phyloP scores from a whole-genome alignment of 1,140 invertebrate species.

The Onthophagus taurus region DNA sequence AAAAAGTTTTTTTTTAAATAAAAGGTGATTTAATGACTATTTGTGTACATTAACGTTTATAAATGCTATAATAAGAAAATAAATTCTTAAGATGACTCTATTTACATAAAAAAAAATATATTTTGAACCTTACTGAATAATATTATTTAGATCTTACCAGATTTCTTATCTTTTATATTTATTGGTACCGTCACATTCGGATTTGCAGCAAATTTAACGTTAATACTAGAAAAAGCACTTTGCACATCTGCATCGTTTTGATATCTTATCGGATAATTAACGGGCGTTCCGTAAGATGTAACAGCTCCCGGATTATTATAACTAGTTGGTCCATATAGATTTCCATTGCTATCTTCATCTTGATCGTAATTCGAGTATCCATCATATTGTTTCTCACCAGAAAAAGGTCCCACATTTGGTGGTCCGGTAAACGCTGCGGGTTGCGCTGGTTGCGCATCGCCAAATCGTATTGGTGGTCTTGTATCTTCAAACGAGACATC shows the following conservation, averaged over 20 bases:
- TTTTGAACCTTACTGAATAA: background rate
- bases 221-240: background rate
- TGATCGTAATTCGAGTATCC: background rate
- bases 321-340: background rate
- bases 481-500: background rate
- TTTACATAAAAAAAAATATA: background rate
- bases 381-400: too few species aligned
- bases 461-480: too few species aligned
- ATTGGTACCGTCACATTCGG: too few species aligned
- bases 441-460: too few species aligned
- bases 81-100: background rate
- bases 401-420: too few species aligned
- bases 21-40: constrained; percentile 3
- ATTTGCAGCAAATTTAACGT: background rate
- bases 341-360: constrained; percentile 1
- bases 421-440: too few species aligned
- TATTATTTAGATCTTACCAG: background rate
- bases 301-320: constrained; percentile 9
- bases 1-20: too few species aligned
- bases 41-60: constrained; percentile 6
- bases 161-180: background rate
- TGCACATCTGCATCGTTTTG: background rate
- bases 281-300: constrained; percentile 11
- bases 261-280: constrained; percentile 4
- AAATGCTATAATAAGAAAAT: constrained; percentile 5